These are phyloP conservation scores for Romanogobio albipinnatus DNA, from an alignment of 2,113 vertebrate genomes.

Conservation along the genomic window DNA sequence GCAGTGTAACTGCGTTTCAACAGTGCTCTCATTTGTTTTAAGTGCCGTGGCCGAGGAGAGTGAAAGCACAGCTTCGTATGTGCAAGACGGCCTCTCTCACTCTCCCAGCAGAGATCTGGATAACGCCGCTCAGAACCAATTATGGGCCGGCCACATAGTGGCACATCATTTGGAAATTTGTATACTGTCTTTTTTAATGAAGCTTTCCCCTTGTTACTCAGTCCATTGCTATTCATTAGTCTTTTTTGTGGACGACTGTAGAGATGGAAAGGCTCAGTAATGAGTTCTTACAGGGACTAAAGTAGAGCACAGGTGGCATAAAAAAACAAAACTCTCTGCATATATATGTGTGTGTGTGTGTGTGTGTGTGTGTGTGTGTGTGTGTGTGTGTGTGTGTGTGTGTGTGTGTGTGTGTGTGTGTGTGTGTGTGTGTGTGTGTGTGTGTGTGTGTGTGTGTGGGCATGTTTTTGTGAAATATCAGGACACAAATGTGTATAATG, in stretches of 20 bases:
- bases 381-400: too few relatives aligned
- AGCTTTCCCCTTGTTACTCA: constrained; percentile 70
- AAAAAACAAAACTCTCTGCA: constrained; percentile 38
- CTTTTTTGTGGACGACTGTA: constrained; percentile 58
- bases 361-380: too few relatives aligned
- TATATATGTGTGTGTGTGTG: too few relatives aligned
- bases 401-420: too few relatives aligned
- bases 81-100: not conserved
- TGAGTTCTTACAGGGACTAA: constrained; percentile 63
- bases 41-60: not conserved
- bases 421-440: too few relatives aligned
- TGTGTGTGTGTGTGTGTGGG: too few relatives aligned
- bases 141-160: constrained; percentile 62
- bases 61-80: not conserved
- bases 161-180: constrained; percentile 66
- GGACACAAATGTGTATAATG: too few relatives aligned
- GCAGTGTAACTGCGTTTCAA: constrained; percentile 23
- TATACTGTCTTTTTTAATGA: constrained; percentile 74
- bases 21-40: constrained; percentile 27
- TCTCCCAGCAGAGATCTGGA: constrained; percentile 43
- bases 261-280: constrained; percentile 65
- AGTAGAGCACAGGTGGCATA: constrained; percentile 61
- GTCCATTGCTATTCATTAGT: constrained; percentile 69
- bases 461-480: too few relatives aligned
- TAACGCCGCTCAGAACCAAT: constrained; percentile 67